These are phyloP conservation scores for Fregetta grallaria DNA, from an alignment of 2,113 vertebrate genomes.

Conservation along the genomic window DNA sequence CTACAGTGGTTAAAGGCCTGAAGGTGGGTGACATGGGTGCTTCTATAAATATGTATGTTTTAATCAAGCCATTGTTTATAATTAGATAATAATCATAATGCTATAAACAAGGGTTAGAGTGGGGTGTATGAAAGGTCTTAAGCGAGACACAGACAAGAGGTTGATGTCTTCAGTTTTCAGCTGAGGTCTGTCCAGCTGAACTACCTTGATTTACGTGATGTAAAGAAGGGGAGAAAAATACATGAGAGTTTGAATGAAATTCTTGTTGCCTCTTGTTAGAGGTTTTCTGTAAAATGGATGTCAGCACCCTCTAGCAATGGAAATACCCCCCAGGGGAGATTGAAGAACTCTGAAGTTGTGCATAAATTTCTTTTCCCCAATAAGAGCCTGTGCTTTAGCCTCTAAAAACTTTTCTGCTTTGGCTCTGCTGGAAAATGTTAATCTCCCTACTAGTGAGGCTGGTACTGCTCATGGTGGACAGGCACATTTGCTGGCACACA, in stretches of 20 bases:
- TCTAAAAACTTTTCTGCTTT: background rate
- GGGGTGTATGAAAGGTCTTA: background rate
- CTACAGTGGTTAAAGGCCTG: conserved; percentile 5
- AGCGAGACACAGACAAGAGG: background rate
- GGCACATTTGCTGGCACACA: background rate
- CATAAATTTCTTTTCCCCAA: background rate
- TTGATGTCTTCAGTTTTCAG: background rate
- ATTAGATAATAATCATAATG: conserved; percentile 4
- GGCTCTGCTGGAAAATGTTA: background rate
- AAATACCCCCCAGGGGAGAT: background rate
- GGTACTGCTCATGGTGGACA: background rate
- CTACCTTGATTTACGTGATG: background rate
- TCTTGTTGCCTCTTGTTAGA: background rate
- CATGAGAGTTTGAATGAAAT: background rate
- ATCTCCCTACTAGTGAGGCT: background rate
- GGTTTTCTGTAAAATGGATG: background rate
- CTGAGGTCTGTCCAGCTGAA: background rate
- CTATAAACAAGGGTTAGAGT: background rate
- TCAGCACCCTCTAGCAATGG: background rate
- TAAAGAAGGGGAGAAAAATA: background rate
- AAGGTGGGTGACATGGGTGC: conserved; percentile 29
- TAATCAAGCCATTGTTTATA: conserved; percentile 30
- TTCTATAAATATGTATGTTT: conserved; percentile 37
- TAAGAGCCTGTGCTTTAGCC: background rate
- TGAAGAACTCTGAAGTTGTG: background rate